These are phyloP conservation scores for Trochalopteron elliotii DNA, from an alignment of 2,113 vertebrate genomes.

Conservation along the genomic window DNA sequence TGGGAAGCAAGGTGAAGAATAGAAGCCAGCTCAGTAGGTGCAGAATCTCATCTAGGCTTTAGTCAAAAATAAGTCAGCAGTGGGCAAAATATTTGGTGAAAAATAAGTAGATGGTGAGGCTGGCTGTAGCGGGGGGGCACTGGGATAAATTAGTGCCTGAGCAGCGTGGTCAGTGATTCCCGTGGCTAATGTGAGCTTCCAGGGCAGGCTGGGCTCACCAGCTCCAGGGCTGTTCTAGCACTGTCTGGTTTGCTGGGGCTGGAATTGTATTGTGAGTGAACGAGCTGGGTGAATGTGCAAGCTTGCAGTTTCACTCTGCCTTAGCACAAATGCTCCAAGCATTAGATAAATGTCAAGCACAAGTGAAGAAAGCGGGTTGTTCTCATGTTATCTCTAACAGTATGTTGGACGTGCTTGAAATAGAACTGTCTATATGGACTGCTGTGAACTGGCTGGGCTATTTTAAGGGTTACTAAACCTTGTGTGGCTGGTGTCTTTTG, in stretches of 20 bases:
- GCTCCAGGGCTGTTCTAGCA: background rate
- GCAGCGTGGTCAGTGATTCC: background rate
- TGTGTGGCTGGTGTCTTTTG: constrained; percentile 27
- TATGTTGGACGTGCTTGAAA: constrained; percentile 56
- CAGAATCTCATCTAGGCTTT: background rate
- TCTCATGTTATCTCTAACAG: constrained; percentile 6
- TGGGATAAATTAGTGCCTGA: background rate
- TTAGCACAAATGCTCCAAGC: constrained; percentile 25
- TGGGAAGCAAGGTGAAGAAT: background rate
- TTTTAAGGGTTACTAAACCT: constrained; percentile 62
- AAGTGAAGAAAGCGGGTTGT: constrained; percentile 20
- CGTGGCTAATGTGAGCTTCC: background rate
- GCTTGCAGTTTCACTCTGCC: background rate
- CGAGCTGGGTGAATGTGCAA: constrained; percentile 9
- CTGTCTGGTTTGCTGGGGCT: background rate
- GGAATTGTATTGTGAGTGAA: background rate
- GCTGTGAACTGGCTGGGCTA: constrained; percentile 43
- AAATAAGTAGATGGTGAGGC: background rate
- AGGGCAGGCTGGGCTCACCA: background rate
- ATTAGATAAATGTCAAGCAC: constrained; percentile 43
- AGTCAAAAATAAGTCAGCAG: background rate
- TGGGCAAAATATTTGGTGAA: background rate
- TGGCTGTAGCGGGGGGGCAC: background rate
- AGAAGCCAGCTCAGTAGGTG: background rate
- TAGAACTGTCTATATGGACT: constrained; percentile 48